A percentile compares a stretch with the other conserved stretches of the same genome.
phyloP scores from a whole-genome alignment of 2,888 invertebrate genomes.

The Acleris literana region DNA sequence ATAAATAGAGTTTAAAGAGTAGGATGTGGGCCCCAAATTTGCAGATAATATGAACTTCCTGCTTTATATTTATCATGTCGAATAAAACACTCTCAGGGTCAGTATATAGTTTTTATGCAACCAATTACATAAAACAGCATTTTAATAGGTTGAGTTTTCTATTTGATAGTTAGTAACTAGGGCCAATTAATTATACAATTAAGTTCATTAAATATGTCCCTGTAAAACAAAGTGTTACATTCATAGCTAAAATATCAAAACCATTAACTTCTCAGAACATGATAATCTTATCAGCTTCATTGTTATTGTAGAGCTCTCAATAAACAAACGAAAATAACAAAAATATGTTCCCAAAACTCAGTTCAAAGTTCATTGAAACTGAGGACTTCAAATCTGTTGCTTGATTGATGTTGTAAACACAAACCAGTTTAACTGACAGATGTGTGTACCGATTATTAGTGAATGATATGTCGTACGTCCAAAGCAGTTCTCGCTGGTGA shows the following conservation, averaged over 20 bases:
- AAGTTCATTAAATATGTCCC: no score
- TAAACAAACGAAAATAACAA: background rate
- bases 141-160: no score
- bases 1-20: background rate
- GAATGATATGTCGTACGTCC: background rate
- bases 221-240: no score
- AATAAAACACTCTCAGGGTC: no score
- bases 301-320: slow-evolving; percentile 1
- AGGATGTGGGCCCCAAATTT: background rate
- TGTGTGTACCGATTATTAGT: slow-evolving; percentile 13
- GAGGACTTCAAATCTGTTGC: slow-evolving; percentile 21
- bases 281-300: background rate
- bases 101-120: no score
- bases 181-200: no score
- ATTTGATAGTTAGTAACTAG: no score
- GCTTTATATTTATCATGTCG: background rate
- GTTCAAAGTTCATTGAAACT: slow-evolving; percentile 31
- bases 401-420: slow-evolving; percentile 34
- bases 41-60: slow-evolving; percentile 7
- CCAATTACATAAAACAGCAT: no score
- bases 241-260: no score
- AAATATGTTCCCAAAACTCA: slow-evolving; percentile 6
- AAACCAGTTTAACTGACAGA: slow-evolving; percentile 32
- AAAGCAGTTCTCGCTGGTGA: background rate
- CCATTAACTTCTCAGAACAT: no score